Conservation (phyloP, 1,140 invertebrate genomes). For the Megathymus violae region DNA sequence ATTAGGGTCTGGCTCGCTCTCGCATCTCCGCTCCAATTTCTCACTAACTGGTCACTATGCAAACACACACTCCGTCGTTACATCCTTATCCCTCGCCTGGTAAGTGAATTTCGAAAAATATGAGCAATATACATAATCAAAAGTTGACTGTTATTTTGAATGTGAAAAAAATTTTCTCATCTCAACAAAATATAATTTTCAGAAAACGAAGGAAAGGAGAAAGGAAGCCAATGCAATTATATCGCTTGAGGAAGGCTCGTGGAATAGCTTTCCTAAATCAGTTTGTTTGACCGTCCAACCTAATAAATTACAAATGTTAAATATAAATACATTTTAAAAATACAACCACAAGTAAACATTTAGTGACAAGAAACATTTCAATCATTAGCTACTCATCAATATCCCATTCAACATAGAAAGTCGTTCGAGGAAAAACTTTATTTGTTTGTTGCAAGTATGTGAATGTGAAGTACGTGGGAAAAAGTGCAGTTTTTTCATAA, state of each 20-base stretch:
- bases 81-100: conserved; percentile 38
- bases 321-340: not conserved
- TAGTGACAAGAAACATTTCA: not conserved
- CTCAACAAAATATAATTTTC: conserved; percentile 51
- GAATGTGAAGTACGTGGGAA: too few species aligned
- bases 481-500: too few species aligned
- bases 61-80: conserved; percentile 38
- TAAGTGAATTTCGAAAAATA: conserved; percentile 5
- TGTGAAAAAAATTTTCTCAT: conserved; percentile 33
- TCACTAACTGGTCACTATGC: conserved; percentile 62
- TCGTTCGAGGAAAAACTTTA: not conserved
- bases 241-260: conserved; percentile 57
- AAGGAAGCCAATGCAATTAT: conserved; percentile 60
- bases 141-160: too few species aligned
- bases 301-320: conserved; percentile 17
- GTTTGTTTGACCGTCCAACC: conserved; percentile 33
- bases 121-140: too few species aligned
- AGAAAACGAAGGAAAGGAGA: conserved; percentile 59
- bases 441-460: too few species aligned
- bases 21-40: conserved; percentile 59
- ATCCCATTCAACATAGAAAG: not conserved
- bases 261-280: conserved; percentile 61
- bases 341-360: not conserved
- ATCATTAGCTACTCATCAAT: not conserved
- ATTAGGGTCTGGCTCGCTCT: conserved; percentile 52